Evolutionary conservation across 1,140 invertebrate genomes (phyloP).

Genomic region (Maniola jurtina): DNA sequence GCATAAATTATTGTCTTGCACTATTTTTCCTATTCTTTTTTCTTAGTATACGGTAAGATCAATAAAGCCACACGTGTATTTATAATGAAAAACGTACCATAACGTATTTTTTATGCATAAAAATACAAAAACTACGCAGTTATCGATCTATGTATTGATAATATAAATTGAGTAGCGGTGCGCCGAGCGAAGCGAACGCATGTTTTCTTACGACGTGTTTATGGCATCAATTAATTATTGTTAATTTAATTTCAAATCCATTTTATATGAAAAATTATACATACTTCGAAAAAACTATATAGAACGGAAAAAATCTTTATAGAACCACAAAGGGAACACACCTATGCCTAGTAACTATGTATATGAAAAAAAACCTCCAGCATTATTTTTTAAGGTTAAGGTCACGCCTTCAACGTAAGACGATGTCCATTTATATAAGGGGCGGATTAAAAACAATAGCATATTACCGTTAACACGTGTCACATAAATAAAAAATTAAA

Average conservation of each 20-base stretch:
- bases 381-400: constrained; percentile 4
- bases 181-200: too few relatives aligned
- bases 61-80: background rate
- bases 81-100: background rate
- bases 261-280: too few relatives aligned
- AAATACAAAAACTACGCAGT: background rate
- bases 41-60: background rate
- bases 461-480: background rate
- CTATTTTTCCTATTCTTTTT: background rate
- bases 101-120: background rate
- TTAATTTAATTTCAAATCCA: too few relatives aligned
- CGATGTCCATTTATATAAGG: background rate
- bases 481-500: background rate
- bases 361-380: background rate
- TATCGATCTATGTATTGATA: background rate
- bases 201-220: too few relatives aligned
- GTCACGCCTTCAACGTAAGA: background rate
- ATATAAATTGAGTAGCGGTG: background rate
- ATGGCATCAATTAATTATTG: too few relatives aligned
- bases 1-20: constrained; percentile 9
- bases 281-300: too few relatives aligned
- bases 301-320: too few relatives aligned
- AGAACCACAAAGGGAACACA: too few relatives aligned
- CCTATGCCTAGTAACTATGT: background rate
- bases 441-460: constrained; percentile 10